Percentiles rank a stretch among this genome's conserved stretches.
These are phyloP conservation scores for Phylloscopus whistleri DNA, from an alignment of 2,113 vertebrate genomes.

Conservation along the genomic window DNA sequence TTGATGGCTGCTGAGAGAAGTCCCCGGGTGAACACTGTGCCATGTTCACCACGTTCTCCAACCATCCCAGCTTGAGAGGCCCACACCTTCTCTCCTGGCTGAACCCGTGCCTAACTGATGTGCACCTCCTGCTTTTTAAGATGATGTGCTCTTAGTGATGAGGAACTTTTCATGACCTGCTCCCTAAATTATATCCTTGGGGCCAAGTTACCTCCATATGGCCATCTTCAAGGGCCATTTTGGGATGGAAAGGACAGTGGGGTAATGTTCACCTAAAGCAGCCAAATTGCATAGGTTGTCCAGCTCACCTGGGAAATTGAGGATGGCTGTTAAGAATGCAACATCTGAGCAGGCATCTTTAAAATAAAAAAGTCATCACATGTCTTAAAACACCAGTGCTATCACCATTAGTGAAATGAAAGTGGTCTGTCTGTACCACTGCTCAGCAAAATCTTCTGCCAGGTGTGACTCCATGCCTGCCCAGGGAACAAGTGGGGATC, in stretches of 20 bases:
- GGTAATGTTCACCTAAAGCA: not conserved
- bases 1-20: not conserved
- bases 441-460: not conserved
- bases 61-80: not conserved
- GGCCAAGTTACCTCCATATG: not conserved
- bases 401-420: not conserved
- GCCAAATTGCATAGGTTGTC: not conserved
- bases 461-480: not conserved
- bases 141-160: not conserved
- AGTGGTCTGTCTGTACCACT: not conserved
- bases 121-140: not conserved
- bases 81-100: not conserved
- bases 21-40: not conserved
- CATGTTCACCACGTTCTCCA: not conserved
- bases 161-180: not conserved
- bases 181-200: not conserved
- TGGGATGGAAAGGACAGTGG: not conserved
- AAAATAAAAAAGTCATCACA: not conserved
- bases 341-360: not conserved
- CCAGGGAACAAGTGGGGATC: not conserved
- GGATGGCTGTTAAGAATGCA: not conserved
- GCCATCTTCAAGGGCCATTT: not conserved
- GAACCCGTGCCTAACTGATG: not conserved
- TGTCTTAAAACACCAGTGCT: not conserved
- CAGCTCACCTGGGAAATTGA: not conserved